phyloP scores from a whole-genome alignment of 2,888 invertebrate genomes.

The Antheraea assamensis region DNA sequence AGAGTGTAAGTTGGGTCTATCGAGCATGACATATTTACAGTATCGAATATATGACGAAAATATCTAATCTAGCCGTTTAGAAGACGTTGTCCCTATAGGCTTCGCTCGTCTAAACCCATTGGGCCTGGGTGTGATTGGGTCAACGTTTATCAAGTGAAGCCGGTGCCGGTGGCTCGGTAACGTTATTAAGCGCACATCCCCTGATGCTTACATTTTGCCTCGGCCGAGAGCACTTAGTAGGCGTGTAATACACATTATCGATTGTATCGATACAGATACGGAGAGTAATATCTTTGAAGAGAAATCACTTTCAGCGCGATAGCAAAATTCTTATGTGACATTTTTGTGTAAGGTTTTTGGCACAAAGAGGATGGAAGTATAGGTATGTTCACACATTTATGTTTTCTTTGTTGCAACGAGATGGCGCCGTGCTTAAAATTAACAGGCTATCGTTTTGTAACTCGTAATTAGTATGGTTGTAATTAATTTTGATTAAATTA shows the following conservation, averaged over 20 bases:
- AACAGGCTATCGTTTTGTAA: too few species aligned
- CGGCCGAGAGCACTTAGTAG: constrained; percentile 13
- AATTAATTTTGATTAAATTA: too few species aligned
- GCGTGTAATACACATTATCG: not conserved
- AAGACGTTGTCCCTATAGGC: constrained; percentile 1
- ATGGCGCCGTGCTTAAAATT: too few species aligned
- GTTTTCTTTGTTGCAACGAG: too few species aligned
- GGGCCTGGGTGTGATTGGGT: constrained; percentile 19
- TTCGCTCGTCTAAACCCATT: not conserved
- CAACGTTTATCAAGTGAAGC: constrained; percentile 23
- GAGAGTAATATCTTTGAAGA: not conserved
- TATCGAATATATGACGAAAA: not conserved
- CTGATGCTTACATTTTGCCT: constrained; percentile 21
- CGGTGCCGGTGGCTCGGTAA: constrained; percentile 21
- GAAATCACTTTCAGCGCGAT: too few species aligned
- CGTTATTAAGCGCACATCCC: constrained; percentile 23
- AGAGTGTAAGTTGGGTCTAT: not conserved
- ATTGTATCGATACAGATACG: not conserved
- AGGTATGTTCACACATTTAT: too few species aligned
- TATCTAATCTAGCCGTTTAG: not conserved
- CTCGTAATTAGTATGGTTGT: too few species aligned
- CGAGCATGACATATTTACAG: not conserved
- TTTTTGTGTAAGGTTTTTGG: too few species aligned
- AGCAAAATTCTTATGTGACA: too few species aligned
- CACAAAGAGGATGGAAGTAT: too few species aligned